These are phyloP conservation scores for Manis javanica DNA, from an alignment of 2,797 vertebrate genomes.

Conservation along the genomic window DNA sequence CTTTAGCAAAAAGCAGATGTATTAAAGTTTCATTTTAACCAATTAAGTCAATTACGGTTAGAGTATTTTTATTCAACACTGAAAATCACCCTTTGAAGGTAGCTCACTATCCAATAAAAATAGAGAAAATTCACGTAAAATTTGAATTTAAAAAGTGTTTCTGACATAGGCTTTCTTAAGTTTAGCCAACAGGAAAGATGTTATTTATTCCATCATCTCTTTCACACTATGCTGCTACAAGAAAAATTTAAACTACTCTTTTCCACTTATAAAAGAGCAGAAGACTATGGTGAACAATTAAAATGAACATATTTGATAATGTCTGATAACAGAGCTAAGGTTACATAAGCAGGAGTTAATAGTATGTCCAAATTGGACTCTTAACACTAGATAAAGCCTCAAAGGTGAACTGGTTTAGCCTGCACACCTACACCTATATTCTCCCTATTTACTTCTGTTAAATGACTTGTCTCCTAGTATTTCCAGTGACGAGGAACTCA, in stretches of 20 bases:
- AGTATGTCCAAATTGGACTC: background rate
- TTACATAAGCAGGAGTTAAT: constrained; percentile 16
- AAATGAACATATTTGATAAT: constrained; percentile 28
- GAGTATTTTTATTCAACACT: constrained; percentile 47
- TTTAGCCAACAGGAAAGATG: constrained; percentile 50
- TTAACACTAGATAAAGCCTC: background rate
- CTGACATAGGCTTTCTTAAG: constrained; percentile 33
- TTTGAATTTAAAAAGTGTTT: constrained; percentile 40
- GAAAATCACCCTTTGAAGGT: constrained; percentile 44
- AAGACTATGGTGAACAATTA: constrained; percentile 16
- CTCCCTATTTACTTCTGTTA: background rate
- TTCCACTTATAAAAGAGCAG: constrained; percentile 35
- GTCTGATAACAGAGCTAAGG: background rate
- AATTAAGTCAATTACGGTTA: constrained; percentile 40
- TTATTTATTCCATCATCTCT: constrained; percentile 20
- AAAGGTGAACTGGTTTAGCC: background rate
- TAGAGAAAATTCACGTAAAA: constrained; percentile 16
- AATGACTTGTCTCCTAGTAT: background rate
- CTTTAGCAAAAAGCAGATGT: constrained; percentile 40
- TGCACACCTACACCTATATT: background rate
- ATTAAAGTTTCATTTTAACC: constrained; percentile 23
- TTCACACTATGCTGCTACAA: background rate
- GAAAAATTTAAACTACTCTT: constrained; percentile 61
- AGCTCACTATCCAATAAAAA: constrained; percentile 43
- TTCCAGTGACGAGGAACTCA: background rate